Base-by-base conservation (phyloP, 2,888 invertebrate genomes). In the Papilio gigon region DNA sequence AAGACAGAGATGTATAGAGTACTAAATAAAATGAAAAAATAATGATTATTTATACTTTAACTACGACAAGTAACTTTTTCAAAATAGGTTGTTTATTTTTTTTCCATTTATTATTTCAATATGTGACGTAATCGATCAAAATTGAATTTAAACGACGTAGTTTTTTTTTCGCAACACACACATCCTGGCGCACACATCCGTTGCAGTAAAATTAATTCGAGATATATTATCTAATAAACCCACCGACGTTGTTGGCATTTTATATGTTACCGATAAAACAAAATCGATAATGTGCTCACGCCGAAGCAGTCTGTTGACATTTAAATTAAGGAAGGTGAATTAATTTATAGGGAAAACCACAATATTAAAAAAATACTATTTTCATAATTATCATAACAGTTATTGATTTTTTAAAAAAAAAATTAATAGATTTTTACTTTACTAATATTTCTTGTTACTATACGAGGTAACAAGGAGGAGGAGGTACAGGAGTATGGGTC, bases 101-200 rank as follows among this genome's bases (percentile, higher is more conserved):
- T 17, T 27, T n/a, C 27, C 3, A 27, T 27, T 50, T 50, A 50
- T 50, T 27, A 30, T 30, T 17, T 56, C 17, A 56, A 56, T 30
- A 56, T 56, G 12, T 56, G 27, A 30, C 53, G 53, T 56, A 27
- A 50, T 58, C 33, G 14, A n/a, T 65, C 20, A 65, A 58, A 58
- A 64, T 66, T 42, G 61, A 63, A 64, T 70, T 63, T 64, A 42
- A 63, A 70, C 50, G 20, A 40, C 40, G 20, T 44, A 61, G 50
- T 40, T 60, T 60, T 40, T 60, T 60, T 60, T 61, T 50, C 67
- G 59, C 37, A 42, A 67, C n/a, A 65, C 22, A 50, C 33, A 65
- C 65, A 66, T 70, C 66, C 62, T 47, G 60, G 27, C 63, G 33
- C 56, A 44, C 70, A 67, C 67, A 65, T 68, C 68, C 65, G 59